phyloP scores from a whole-genome alignment of 35 echinoderm and acorn worm genomes.

The Acanthaster planci region DNA sequence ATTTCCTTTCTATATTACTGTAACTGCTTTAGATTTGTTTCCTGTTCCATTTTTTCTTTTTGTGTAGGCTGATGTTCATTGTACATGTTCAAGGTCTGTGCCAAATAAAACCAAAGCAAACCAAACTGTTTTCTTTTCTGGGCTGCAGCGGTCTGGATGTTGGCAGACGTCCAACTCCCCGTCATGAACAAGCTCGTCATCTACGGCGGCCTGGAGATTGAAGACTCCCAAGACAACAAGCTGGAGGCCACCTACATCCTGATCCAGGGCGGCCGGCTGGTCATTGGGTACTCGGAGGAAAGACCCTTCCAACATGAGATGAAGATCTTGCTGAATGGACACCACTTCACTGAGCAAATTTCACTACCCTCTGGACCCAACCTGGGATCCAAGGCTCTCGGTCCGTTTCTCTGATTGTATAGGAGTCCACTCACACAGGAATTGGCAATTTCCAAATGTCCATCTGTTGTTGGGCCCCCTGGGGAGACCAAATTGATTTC shows the following conservation, averaged over 20 bases:
- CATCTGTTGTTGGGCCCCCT: no score
- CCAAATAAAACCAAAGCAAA: no score
- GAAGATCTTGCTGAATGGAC: constrained; percentile 44
- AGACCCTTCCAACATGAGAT: constrained; percentile 59
- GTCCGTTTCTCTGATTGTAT: no score
- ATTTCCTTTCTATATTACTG: no score
- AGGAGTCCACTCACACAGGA: no score
- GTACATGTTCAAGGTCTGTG: no score
- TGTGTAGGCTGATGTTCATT: no score
- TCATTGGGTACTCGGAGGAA: constrained; percentile 54
- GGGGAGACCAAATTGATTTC: no score
- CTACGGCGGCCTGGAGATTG: constrained; percentile 67
- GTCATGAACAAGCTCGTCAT: constrained; percentile 72
- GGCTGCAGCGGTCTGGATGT: constrained; percentile 39
- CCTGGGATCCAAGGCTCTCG: constrained; percentile 75
- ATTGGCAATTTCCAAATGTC: no score
- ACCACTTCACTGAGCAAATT: constrained; percentile 66
- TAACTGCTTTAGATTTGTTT: no score
- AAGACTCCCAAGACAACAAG: constrained; percentile 44
- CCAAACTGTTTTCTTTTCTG: no score
- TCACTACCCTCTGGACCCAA: constrained; percentile 64
- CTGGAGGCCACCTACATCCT: constrained; percentile 77
- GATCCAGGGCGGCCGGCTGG: constrained; percentile 68
- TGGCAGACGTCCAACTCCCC: constrained; percentile 60
- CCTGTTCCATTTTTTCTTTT: no score